Percentiles rank a stretch among this genome's conserved stretches.
Evolutionary conservation across 2,113 vertebrate genomes (phyloP).

Genomic region (Solea senegalensis): DNA sequence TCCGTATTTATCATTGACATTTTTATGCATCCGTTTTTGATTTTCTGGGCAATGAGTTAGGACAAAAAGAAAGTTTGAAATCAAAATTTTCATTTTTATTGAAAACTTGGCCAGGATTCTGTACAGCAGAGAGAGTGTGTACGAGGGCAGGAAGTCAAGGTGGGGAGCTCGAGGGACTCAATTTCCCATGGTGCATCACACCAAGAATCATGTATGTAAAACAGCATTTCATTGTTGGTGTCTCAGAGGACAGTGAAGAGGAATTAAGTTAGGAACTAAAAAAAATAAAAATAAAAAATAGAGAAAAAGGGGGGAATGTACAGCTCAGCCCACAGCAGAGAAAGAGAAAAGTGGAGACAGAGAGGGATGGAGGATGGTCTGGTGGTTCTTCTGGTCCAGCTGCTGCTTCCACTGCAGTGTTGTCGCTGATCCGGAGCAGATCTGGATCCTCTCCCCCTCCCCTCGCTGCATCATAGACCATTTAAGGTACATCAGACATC

Average conservation of each 20-base stretch:
- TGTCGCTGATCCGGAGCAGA: constrained; percentile 36
- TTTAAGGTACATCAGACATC: constrained; percentile 68
- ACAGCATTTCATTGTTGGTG: constrained; percentile 63
- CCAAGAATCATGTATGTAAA: constrained; percentile 68
- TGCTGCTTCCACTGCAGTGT: constrained; percentile 57
- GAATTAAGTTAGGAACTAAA: constrained; percentile 65
- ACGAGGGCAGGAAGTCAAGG: constrained; percentile 63
- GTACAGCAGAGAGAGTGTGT: constrained; percentile 78
- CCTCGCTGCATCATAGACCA: constrained; percentile 40
- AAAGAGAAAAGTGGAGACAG: constrained; percentile 79
- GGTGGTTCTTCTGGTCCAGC: constrained; percentile 30
- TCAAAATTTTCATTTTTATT: constrained; percentile 82
- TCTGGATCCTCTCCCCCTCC: constrained; percentile 52
- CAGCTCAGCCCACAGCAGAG: constrained; percentile 73
- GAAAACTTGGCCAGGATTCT: constrained; percentile 83
- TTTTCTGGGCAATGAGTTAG: constrained; percentile 35
- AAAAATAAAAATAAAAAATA: constrained; percentile 7
- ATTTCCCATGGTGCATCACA: constrained; percentile 72
- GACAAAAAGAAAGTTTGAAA: constrained; percentile 60
- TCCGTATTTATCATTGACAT: background rate
- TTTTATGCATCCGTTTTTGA: background rate
- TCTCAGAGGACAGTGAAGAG: constrained; percentile 58
- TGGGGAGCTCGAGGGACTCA: constrained; percentile 45
- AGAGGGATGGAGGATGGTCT: constrained; percentile 57
- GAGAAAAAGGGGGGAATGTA: constrained; percentile 38